A percentile compares a stretch with the other conserved stretches of the same genome.
Conservation (phyloP, 2,797 vertebrate genomes). For the Melopsittacus undulatus region DNA sequence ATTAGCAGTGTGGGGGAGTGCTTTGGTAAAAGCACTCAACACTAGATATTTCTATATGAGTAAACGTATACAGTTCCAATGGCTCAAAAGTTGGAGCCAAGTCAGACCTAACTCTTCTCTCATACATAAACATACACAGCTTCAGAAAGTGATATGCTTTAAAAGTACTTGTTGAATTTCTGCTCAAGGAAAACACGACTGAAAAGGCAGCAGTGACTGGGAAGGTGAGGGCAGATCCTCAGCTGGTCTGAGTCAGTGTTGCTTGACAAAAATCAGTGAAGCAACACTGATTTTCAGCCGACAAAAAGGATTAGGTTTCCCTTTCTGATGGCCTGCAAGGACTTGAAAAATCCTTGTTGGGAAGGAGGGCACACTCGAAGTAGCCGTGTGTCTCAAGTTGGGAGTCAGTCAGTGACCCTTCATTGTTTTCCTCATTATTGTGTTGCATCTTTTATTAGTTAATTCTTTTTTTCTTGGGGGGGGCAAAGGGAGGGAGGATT, state of each 20-base stretch:
- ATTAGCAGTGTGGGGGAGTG: slow-evolving; percentile 6
- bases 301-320: neutral
- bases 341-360: neutral
- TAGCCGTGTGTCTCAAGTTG: neutral
- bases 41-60: neutral
- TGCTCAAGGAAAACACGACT: neutral
- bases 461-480: neutral
- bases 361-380: neutral
- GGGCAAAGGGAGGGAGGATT: neutral
- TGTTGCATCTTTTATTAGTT: slow-evolving; percentile 4
- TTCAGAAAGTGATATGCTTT: neutral
- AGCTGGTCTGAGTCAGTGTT: neutral
- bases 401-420: neutral
- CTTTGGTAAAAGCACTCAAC: slow-evolving; percentile 47
- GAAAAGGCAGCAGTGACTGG: neutral
- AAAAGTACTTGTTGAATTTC: slow-evolving; percentile 40
- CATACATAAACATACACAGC: neutral
- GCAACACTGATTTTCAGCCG: slow-evolving; percentile 18
- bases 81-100: neutral
- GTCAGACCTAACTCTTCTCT: neutral
- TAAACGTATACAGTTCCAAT: neutral
- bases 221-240: neutral
- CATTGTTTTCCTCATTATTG: neutral
- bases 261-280: neutral
- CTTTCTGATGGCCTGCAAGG: neutral